phyloP scores from a whole-genome alignment of 2,113 vertebrate species.

The Excalfactoria chinensis region DNA sequence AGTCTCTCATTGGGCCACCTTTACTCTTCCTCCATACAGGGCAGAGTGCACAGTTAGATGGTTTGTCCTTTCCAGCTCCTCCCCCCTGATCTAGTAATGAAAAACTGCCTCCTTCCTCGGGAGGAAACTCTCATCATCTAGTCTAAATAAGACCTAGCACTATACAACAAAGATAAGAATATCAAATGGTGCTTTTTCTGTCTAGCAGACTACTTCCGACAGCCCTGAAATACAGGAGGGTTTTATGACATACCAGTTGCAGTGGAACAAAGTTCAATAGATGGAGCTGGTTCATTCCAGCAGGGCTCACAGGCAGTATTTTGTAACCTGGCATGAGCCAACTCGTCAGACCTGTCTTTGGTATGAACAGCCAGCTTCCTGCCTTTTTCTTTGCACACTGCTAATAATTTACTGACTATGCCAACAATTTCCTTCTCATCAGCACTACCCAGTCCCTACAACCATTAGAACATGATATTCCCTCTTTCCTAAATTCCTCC shows the following conservation, averaged over 20 bases:
- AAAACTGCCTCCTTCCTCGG: conserved; percentile 25
- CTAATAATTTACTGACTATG: not conserved
- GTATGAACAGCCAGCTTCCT: conserved; percentile 25
- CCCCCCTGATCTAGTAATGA: not conserved
- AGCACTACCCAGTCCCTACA: not conserved
- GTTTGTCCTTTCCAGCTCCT: conserved; percentile 45
- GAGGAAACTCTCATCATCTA: conserved; percentile 16
- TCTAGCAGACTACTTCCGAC: not conserved
- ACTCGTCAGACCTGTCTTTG: conserved; percentile 35
- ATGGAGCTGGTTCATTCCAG: not conserved
- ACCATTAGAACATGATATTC: not conserved
- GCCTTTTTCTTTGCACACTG: not conserved
- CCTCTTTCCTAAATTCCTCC: not conserved
- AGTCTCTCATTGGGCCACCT: not conserved
- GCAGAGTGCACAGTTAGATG: not conserved
- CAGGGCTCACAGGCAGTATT: not conserved
- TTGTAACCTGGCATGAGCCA: not conserved
- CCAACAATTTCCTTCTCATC: not conserved
- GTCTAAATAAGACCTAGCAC: not conserved
- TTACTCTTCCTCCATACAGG: not conserved
- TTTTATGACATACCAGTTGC: not conserved
- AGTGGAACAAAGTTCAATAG: not conserved
- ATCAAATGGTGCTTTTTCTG: not conserved
- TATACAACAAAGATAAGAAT: not conserved
- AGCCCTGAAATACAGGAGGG: not conserved